Evolutionary conservation across 2,888 invertebrate genomes (phyloP), one percentile per base, ranked within the genome.

Genomic region (Cerastis leucographa): DNA sequence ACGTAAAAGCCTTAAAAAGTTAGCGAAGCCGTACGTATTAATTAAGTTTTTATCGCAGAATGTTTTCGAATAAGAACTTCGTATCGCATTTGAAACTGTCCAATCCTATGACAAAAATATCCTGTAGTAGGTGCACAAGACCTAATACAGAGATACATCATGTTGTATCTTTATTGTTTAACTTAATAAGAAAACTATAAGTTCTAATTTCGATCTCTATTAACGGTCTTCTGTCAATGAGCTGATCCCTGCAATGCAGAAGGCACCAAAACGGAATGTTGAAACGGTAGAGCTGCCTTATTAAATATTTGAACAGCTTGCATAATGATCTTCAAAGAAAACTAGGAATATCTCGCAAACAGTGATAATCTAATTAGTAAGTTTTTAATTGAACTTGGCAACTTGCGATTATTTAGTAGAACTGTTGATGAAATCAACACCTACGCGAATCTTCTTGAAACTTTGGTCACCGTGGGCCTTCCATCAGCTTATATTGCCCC

Each of bases 1-100:
- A 17, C 44, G 54, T 83, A 71, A 61, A 82, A 59, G 70, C 46
- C 65, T 14, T 83, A 75, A 72, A 79, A 75, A 51, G 71, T 80
- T 62, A 80, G 56, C 5, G 35, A 56, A 65, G 46, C 12, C 2
- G 19, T 70, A 51, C 29, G 22, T 72, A 66, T 71, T 65, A 69
- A 65, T 62, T 65, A 65, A 11, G 19, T 44, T 49, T 66, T 46
- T 56, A 1, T 42, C 0, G 42, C 22, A 22, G 40, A 22, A 29
- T 61, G 29, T 61, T 19, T 35, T 35, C 17, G 19, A 61, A 61
- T 35, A 11, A 61, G 29, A 61, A 35, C 35, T 19, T 35, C 2
- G 59, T 61, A 9, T 29, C 5, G 35, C 19, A 19, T 61, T 9
- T 19, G 59, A 29, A 59, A 29, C 19, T 29, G 19, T 29, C 19